These are phyloP conservation scores for Listronotus oregonensis DNA, from an alignment of 1,140 invertebrate genomes.

Conservation along the genomic window DNA sequence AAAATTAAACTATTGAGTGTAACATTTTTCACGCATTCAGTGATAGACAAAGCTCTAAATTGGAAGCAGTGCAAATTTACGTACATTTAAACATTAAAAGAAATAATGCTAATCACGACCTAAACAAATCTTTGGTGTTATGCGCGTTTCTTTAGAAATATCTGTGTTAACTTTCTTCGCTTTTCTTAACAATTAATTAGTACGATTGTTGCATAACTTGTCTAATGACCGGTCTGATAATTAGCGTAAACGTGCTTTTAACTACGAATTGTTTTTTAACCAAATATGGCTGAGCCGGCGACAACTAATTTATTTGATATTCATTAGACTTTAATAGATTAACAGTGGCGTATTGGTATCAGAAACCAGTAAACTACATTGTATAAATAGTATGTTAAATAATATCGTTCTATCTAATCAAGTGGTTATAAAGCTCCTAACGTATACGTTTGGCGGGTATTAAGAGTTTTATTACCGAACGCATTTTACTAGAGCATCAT, in stretches of 20 bases:
- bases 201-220: conserved; percentile 36
- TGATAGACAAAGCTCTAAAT: too few species aligned
- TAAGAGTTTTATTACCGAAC: too few species aligned
- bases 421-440: too few species aligned
- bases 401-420: too few species aligned
- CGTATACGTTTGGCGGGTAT: too few species aligned
- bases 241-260: conserved; percentile 39
- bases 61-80: too few species aligned
- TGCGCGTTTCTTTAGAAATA: conserved; percentile 15
- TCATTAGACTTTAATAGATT: conserved; percentile 33
- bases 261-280: conserved; percentile 39
- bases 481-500: too few species aligned
- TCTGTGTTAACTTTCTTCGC: conserved; percentile 35
- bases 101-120: neutral
- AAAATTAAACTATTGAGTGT: too few species aligned
- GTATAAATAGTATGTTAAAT: too few species aligned
- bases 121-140: neutral
- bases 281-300: conserved; percentile 32
- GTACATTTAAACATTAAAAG: too few species aligned
- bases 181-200: conserved; percentile 37
- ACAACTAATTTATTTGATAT: conserved; percentile 40
- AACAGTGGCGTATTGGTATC: conserved; percentile 7
- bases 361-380: too few species aligned
- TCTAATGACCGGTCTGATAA: conserved; percentile 31
- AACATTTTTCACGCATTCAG: too few species aligned